Percentiles rank a stretch among this genome's conserved stretches.
These are phyloP conservation scores for Leptogaster cylindrica DNA, from an alignment of 2,888 invertebrate species.

Conservation along the genomic window DNA sequence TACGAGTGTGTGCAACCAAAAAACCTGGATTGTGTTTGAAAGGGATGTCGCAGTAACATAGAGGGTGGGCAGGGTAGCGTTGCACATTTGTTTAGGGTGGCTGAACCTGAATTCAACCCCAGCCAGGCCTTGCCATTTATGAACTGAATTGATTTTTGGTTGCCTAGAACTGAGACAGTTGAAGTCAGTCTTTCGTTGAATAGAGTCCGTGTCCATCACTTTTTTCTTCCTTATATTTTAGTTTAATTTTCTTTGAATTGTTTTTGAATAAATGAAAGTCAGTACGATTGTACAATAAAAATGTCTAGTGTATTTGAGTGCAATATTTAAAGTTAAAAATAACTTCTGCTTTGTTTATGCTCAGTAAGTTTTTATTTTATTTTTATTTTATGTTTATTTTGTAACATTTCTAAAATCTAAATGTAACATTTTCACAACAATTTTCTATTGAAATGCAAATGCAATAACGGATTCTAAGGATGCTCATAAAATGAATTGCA, in stretches of 20 bases:
- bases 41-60: conserved; percentile 25
- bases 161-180: conserved; percentile 29
- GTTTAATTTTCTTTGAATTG: conserved; percentile 24
- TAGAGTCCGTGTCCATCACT: conserved; percentile 1
- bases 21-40: neutral
- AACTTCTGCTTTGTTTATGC: too few species aligned
- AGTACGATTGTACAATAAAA: neutral
- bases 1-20: neutral
- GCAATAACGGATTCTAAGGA: too few species aligned
- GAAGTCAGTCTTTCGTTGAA: conserved; percentile 8
- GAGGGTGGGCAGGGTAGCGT: conserved; percentile 30
- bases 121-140: conserved; percentile 10
- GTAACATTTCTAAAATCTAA: neutral
- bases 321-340: conserved; percentile 12
- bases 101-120: conserved; percentile 11
- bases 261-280: too few species aligned
- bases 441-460: too few species aligned
- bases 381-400: conserved; percentile 5
- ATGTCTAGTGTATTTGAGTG: neutral
- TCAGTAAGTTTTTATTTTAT: too few species aligned
- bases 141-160: conserved; percentile 32
- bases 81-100: conserved; percentile 34
- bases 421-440: too few species aligned
- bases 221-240: conserved; percentile 17
- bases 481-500: too few species aligned